Conservation (phyloP, 2,113 vertebrate species). For the Lagopus muta region DNA sequence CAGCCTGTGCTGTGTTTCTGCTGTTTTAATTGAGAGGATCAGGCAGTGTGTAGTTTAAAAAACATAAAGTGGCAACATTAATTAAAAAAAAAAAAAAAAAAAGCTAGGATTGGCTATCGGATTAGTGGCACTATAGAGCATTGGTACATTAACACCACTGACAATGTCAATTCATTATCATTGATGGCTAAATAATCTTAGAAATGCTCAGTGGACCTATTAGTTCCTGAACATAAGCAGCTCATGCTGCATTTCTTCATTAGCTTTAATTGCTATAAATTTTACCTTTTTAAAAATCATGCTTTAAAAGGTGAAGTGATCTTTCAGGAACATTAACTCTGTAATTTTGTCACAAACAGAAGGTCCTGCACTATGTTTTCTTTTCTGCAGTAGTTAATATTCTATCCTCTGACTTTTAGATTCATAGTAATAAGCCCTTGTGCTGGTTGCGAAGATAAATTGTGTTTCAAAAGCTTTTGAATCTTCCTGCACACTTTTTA, state of each 20-base stretch:
- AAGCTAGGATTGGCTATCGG: slow-evolving; percentile 58
- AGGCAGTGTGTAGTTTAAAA: slow-evolving; percentile 28
- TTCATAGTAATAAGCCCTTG: slow-evolving; percentile 66
- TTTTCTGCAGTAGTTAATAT: slow-evolving; percentile 72
- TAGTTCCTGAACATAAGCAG: slow-evolving; percentile 86
- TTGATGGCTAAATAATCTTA: slow-evolving; percentile 83
- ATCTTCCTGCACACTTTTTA: slow-evolving; percentile 33
- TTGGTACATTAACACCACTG: slow-evolving; percentile 77
- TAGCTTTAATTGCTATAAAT: slow-evolving; percentile 87
- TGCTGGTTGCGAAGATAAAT: slow-evolving; percentile 58
- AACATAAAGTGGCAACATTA: slow-evolving; percentile 47
- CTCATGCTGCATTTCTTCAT: slow-evolving; percentile 86
- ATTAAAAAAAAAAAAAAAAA: background rate
- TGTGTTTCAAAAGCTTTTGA: slow-evolving; percentile 66
- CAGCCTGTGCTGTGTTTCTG: slow-evolving; percentile 20
- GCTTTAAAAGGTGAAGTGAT: slow-evolving; percentile 85
- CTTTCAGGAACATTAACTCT: slow-evolving; percentile 86
- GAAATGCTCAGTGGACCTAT: slow-evolving; percentile 85
- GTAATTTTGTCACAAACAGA: slow-evolving; percentile 85
- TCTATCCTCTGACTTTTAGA: slow-evolving; percentile 69
- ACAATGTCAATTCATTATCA: slow-evolving; percentile 85
- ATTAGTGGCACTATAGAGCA: slow-evolving; percentile 61
- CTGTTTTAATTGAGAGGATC: slow-evolving; percentile 43
- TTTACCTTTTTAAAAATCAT: slow-evolving; percentile 84
- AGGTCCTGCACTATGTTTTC: slow-evolving; percentile 79